These are phyloP conservation scores for Venturia canescens DNA, from an alignment of 1,140 invertebrate species.

Conservation along the genomic window DNA sequence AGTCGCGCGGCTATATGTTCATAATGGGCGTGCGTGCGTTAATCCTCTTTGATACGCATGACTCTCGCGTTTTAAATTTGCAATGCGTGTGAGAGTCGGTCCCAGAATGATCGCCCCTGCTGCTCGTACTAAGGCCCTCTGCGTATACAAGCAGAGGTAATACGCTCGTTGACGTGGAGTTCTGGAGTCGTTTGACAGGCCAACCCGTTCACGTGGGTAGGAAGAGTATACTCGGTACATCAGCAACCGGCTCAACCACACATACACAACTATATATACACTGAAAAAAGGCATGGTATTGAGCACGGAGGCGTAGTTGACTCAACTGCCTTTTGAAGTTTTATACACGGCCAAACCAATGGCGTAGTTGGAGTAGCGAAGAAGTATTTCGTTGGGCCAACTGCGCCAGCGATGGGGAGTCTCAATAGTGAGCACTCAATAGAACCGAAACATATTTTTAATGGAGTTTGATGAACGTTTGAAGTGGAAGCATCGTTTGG, in stretches of 20 bases:
- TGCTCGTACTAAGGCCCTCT: slow-evolving; percentile 11
- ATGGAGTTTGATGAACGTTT: too few species aligned
- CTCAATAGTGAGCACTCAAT: too few species aligned
- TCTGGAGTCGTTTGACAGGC: slow-evolving; percentile 61
- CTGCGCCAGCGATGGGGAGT: too few species aligned
- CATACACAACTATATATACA: not conserved
- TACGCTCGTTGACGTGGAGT: slow-evolving; percentile 58
- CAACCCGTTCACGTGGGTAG: slow-evolving; percentile 66
- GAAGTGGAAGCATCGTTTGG: too few species aligned
- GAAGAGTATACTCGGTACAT: slow-evolving; percentile 40
- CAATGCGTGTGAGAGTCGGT: slow-evolving; percentile 44
- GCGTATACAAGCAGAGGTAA: slow-evolving; percentile 39
- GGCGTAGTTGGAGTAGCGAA: too few species aligned
- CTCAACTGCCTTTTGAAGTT: too few species aligned
- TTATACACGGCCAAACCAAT: too few species aligned
- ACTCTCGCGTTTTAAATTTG: slow-evolving; percentile 1
- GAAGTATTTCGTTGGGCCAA: too few species aligned
- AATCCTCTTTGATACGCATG: slow-evolving; percentile 32
- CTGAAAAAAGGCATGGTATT: too few species aligned
- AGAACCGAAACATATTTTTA: too few species aligned
- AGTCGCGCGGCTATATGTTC: not conserved
- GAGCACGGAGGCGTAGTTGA: too few species aligned
- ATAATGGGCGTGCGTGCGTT: slow-evolving; percentile 6
- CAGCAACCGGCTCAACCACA: not conserved
- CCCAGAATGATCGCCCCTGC: slow-evolving; percentile 19